Evolutionary conservation across 2,113 vertebrate genomes (phyloP).

Genomic region (Craseonycteris thonglongyai): DNA sequence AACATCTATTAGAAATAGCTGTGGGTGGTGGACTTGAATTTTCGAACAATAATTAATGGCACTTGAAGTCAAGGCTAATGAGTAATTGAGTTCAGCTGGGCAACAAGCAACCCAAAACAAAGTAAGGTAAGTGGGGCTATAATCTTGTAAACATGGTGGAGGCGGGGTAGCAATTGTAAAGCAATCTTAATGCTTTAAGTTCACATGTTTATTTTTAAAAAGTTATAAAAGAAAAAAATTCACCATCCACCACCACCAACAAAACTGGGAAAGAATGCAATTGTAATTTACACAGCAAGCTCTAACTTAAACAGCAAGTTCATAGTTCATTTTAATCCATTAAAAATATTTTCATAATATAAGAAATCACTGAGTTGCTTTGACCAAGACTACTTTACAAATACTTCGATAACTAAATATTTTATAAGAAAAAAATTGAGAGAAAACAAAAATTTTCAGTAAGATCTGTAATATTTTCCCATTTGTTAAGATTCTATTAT

Average conservation of each 20-base stretch:
- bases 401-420: background rate
- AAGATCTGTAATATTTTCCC: background rate
- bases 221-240: background rate
- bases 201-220: background rate
- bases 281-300: background rate
- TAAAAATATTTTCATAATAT: background rate
- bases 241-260: background rate
- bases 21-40: background rate
- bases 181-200: background rate
- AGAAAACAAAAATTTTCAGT: background rate
- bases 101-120: background rate
- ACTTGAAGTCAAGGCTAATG: background rate
- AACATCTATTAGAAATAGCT: background rate
- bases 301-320: background rate
- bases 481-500: no score
- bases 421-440: background rate
- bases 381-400: background rate
- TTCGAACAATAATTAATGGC: background rate
- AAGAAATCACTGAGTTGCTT: background rate
- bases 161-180: background rate
- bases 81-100: background rate
- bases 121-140: background rate
- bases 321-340: background rate
- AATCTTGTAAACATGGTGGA: background rate
- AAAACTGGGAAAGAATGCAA: background rate